A percentile compares a stretch with the other conserved stretches of the same genome.
Evolutionary conservation across 37 sponge, comb jelly and placozoan genomes (phyloP).

Genomic region (Cliona cf. orientalis): DNA sequence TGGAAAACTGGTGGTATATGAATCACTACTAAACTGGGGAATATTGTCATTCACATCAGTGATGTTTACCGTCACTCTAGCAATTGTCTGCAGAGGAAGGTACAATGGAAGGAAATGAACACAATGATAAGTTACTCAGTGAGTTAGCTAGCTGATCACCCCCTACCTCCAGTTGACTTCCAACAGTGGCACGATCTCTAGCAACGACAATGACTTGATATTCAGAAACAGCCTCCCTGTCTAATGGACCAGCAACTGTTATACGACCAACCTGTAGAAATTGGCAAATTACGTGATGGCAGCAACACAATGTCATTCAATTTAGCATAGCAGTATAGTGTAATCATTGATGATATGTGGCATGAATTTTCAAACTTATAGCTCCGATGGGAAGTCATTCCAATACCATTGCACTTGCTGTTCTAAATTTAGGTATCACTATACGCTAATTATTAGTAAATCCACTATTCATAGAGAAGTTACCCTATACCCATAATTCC

Average conservation of each 20-base stretch:
- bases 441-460: background rate
- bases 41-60: conserved; percentile 81
- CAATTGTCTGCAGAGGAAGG: conserved; percentile 21
- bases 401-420: too few species aligned
- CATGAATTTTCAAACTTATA: background rate
- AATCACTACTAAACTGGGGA: conserved; percentile 27
- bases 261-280: conserved; percentile 30
- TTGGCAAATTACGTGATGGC: background rate
- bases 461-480: background rate
- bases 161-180: background rate
- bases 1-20: conserved; percentile 21
- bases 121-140: background rate
- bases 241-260: conserved; percentile 33
- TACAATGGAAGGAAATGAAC: background rate
- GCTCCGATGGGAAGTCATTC: too few species aligned
- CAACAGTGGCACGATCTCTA: conserved; percentile 28
- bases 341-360: background rate
- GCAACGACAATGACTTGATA: conserved; percentile 46
- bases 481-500: background rate
- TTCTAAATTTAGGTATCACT: background rate
- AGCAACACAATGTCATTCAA: too few species aligned
- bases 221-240: conserved; percentile 20
- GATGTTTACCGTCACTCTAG: conserved; percentile 41
- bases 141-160: background rate
- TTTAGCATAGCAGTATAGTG: too few species aligned